Base-by-base conservation (phyloP, 2,888 invertebrate genomes). In the Athalia cordata region DNA sequence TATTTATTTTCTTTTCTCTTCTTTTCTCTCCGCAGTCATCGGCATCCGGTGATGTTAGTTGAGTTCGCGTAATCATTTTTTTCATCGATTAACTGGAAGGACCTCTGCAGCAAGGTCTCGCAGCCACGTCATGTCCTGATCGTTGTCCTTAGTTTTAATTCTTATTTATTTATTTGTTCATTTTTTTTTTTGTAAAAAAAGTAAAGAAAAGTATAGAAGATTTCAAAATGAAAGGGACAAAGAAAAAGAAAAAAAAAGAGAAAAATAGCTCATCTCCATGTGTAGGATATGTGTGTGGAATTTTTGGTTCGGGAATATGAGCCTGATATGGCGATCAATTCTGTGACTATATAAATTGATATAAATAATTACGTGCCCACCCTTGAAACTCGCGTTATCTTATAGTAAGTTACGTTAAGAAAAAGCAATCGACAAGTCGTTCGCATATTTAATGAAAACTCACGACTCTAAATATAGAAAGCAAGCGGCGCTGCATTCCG, bases 381-480 rank as follows among this genome's bases (percentile, higher is more conserved):
- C 75, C 75, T 75, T 62, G 75, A 43, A 62, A 75, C 75, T 50
- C 15, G 29, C 29, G 75, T 75, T 75, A 64, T 75, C 61, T 75
- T 62, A 29, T 29, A n/a, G n/a, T n/a, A n/a, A n/a, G n/a, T n/a
- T n/a, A 11, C 55, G 62, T 75, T 75, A 75, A 57, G 57, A 76
- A 64, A 29, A 81, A 75, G 72, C 78, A 77, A 70, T 78, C 72
- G 80, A 81, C 79, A 77, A 74, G 81, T 81, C 82, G 80, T 82
- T 64, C 82, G 80, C 77, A 78, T 78, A 77, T 72, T 81, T 81
- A 80, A 84, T 84, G 82, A 82, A 84, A 82, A 79, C 79, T 81
- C 79, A 80, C 82, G 81, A 74, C 77, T 81, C 82, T 84, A 84
- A 84, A 83, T 85, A 84, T 85, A 85, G 83, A 83, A 66, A 77